phyloP scores from a whole-genome alignment of 2,113 vertebrate genomes.

The Pygoscelis adeliae region DNA sequence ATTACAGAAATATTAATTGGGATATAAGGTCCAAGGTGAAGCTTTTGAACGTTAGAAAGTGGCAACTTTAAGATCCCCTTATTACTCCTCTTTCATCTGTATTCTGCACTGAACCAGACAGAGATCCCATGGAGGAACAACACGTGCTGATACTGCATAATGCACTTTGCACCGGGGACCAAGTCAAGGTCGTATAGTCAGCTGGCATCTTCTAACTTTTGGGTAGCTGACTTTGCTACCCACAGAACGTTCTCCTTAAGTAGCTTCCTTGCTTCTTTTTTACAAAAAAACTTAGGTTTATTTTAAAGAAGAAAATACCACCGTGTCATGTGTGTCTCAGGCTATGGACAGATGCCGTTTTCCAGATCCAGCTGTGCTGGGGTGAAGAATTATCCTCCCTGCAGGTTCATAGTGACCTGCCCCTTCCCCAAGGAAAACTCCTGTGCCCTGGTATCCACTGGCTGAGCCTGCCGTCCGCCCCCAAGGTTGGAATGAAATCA shows the following conservation, averaged over 20 bases:
- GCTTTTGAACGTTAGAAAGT: background rate
- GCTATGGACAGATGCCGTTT: background rate
- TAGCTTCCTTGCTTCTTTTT: background rate
- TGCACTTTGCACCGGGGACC: background rate
- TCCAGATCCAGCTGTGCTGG: background rate
- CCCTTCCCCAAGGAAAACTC: background rate
- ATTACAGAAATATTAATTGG: background rate
- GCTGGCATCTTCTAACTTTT: background rate
- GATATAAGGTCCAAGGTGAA: background rate
- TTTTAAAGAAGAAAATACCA: background rate
- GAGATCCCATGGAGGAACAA: background rate
- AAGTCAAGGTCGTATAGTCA: background rate
- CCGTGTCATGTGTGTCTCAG: background rate
- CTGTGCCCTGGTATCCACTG: background rate
- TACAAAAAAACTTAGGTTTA: background rate
- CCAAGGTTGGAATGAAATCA: fast-evolving
- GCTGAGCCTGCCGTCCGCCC: fast-evolving
- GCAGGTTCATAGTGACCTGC: background rate
- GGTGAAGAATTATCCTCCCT: background rate
- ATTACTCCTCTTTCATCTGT: conserved; percentile 7
- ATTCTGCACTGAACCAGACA: background rate
- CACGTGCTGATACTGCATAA: background rate
- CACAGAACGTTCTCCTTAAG: background rate
- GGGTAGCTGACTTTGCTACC: background rate
- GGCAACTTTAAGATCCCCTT: background rate